Conservation (phyloP, 2,113 vertebrate species). For the Kryptolebias marmoratus region DNA sequence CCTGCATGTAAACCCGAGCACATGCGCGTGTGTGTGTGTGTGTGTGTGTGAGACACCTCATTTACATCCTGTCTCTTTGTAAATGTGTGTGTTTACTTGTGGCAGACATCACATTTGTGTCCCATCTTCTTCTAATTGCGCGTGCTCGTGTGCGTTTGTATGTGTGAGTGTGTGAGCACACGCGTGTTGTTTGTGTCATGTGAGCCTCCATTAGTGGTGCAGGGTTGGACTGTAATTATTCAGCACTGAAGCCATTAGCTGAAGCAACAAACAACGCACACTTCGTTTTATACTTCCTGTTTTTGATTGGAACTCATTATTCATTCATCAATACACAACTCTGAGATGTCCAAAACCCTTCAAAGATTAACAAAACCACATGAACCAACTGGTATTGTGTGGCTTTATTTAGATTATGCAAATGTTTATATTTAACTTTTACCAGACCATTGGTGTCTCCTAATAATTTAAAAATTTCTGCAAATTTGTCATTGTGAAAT, state of each 20-base stretch:
- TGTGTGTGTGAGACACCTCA: constrained; percentile 19
- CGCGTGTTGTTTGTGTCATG: constrained; percentile 33
- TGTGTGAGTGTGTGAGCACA: constrained; percentile 17
- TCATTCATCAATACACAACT: constrained; percentile 24
- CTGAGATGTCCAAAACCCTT: background rate
- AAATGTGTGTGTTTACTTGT: constrained; percentile 16
- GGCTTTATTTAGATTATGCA: no score
- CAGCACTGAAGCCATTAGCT: constrained; percentile 65
- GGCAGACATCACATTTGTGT: constrained; percentile 34
- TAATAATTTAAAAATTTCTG: no score
- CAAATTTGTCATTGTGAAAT: no score
- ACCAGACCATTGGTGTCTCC: no score
- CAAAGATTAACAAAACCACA: background rate
- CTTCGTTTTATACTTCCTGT: constrained; percentile 40
- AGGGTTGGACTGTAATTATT: constrained; percentile 64
- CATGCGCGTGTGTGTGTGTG: background rate
- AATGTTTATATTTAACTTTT: background rate
- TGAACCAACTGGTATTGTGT: no score
- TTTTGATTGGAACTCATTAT: constrained; percentile 7
- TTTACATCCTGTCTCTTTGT: constrained; percentile 41
- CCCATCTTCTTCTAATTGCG: constrained; percentile 49
- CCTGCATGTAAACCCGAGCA: constrained; percentile 15
- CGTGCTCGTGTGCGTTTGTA: constrained; percentile 7
- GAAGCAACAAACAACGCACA: constrained; percentile 45
- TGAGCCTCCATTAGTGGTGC: constrained; percentile 56